Conservation (phyloP, 1,140 invertebrate species). For the Theocolax elegans region DNA sequence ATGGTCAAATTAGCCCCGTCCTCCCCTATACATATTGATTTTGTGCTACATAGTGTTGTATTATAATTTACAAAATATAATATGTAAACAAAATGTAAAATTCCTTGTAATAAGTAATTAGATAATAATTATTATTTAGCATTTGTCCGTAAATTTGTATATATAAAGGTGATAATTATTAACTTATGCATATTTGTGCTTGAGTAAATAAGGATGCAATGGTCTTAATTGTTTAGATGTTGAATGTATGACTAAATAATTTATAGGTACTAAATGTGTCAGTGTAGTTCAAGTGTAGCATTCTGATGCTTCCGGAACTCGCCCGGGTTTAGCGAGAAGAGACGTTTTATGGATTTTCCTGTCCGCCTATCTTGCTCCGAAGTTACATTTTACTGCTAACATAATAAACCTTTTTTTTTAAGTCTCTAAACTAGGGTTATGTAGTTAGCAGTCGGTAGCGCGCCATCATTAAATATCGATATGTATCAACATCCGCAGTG, state of each 20-base stretch:
- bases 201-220: background rate
- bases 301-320: background rate
- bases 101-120: too few species aligned
- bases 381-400: slow-evolving; percentile 35
- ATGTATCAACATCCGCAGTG: slow-evolving; percentile 41
- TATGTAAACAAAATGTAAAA: too few species aligned
- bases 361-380: background rate
- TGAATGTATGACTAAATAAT: background rate
- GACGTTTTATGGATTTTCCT: slow-evolving; percentile 22
- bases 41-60: too few species aligned
- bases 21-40: too few species aligned
- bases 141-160: too few species aligned
- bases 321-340: background rate
- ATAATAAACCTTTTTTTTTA: slow-evolving; percentile 48
- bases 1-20: too few species aligned
- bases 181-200: too few species aligned
- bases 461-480: slow-evolving; percentile 35
- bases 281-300: background rate
- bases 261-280: background rate
- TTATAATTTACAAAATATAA: too few species aligned
- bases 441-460: background rate
- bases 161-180: too few species aligned
- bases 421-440: slow-evolving; percentile 11
- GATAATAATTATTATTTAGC: too few species aligned
- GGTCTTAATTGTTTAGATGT: background rate